Conservation (phyloP, 2,113 vertebrate species). For the Fukomys damarensis region DNA sequence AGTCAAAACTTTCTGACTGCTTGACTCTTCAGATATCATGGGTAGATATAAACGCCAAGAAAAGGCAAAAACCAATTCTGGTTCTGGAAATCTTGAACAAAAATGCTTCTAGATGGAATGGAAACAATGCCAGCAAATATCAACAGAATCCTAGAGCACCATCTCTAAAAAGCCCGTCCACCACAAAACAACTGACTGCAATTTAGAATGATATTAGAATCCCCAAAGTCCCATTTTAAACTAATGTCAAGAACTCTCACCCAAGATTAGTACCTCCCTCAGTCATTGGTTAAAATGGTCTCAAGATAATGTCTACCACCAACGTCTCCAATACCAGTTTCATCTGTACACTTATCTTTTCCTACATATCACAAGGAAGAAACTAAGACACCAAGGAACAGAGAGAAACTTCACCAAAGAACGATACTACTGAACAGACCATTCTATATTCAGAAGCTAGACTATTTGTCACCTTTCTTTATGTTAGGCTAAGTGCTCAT, state of each 20-base stretch:
- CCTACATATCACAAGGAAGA: slow-evolving; percentile 54
- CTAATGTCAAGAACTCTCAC: neutral
- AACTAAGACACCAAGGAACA: slow-evolving; percentile 42
- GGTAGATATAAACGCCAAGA: slow-evolving; percentile 60
- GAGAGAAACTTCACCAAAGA: slow-evolving; percentile 72
- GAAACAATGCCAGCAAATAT: neutral
- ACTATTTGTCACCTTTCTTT: slow-evolving; percentile 48
- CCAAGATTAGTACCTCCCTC: slow-evolving; percentile 9
- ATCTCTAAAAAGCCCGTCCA: neutral
- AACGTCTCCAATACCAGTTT: slow-evolving; percentile 55
- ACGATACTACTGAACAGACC: slow-evolving; percentile 18
- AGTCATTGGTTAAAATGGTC: slow-evolving; percentile 1
- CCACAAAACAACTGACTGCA: neutral
- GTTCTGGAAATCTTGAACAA: slow-evolving; percentile 19
- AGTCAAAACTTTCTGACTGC: slow-evolving; percentile 30
- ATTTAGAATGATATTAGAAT: neutral
- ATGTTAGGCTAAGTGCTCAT: slow-evolving; percentile 37
- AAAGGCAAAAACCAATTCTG: slow-evolving; percentile 56
- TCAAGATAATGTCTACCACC: slow-evolving; percentile 27
- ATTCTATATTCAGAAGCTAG: slow-evolving; percentile 65
- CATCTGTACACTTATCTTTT: slow-evolving; percentile 45
- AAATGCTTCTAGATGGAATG: slow-evolving; percentile 50
- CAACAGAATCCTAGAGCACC: slow-evolving; percentile 1
- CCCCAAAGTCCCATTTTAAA: slow-evolving; percentile 24
- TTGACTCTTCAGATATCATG: slow-evolving; percentile 30